These are phyloP conservation scores for Drosophila asahinai DNA, from an alignment of 1,140 invertebrate species.

Conservation along the genomic window DNA sequence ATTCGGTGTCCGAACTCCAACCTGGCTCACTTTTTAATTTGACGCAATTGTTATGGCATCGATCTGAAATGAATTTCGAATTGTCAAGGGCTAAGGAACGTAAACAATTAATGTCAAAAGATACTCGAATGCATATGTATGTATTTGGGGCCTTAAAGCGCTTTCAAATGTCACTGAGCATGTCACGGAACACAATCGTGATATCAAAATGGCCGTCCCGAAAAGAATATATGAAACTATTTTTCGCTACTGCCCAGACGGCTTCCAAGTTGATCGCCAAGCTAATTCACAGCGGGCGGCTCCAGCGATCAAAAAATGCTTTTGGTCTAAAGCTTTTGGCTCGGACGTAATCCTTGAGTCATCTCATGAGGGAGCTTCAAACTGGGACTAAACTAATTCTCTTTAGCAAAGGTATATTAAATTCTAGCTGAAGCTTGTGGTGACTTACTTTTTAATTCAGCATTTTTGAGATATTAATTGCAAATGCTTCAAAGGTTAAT, in stretches of 20 bases:
- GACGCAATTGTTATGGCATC: conserved; percentile 74
- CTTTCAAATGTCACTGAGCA: conserved; percentile 76
- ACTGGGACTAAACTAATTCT: no score
- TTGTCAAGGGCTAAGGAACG: conserved; percentile 69
- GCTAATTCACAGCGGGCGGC: conserved; percentile 42
- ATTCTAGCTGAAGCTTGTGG: background rate
- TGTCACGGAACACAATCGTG: conserved; percentile 48
- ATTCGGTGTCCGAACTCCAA: conserved; percentile 21
- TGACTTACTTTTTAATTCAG: no score
- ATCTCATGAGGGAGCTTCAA: conserved; percentile 3
- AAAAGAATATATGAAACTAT: conserved; percentile 47
- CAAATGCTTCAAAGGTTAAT: background rate
- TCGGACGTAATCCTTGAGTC: conserved; percentile 47
- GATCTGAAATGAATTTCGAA: conserved; percentile 71
- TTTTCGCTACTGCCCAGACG: conserved; percentile 41
- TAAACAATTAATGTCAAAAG: conserved; percentile 76
- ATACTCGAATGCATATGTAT: conserved; percentile 37
- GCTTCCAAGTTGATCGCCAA: conserved; percentile 49
- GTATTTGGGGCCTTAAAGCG: conserved; percentile 60
- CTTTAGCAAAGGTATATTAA: background rate
- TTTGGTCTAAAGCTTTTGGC: conserved; percentile 26
- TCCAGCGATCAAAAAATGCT: conserved; percentile 22
- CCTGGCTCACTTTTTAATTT: conserved; percentile 73
- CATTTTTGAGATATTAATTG: no score
- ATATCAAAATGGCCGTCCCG: conserved; percentile 56